Percentiles rank a stretch among this genome's conserved stretches.
Conservation (phyloP, 2,888 invertebrate species). For the Philereme transversata region DNA sequence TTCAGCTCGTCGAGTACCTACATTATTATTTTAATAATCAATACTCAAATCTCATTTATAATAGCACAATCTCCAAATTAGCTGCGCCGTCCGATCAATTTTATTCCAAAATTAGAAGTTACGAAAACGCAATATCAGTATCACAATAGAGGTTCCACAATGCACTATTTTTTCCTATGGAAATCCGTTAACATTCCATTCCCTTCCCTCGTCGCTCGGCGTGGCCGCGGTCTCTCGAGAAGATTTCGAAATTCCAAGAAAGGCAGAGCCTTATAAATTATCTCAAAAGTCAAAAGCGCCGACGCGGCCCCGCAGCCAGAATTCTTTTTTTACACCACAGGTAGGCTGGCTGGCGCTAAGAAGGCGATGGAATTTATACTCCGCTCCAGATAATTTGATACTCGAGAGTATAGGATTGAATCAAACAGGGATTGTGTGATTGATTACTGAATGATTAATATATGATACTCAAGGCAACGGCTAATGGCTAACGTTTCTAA, state of each 20-base stretch:
- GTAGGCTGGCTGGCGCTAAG: constrained; percentile 81
- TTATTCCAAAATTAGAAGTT: constrained; percentile 55
- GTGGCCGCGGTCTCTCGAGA: constrained; percentile 64
- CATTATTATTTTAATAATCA: not conserved
- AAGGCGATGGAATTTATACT: constrained; percentile 77
- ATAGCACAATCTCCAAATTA: constrained; percentile 2
- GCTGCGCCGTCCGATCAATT: constrained; percentile 38
- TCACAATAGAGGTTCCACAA: constrained; percentile 61
- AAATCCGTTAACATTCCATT: constrained; percentile 82
- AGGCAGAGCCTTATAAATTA: constrained; percentile 83
- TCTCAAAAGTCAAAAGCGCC: constrained; percentile 84
- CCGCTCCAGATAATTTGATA: constrained; percentile 52
- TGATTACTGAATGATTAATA: no score
- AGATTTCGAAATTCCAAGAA: constrained; percentile 83
- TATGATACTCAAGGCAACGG: no score
- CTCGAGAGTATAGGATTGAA: constrained; percentile 35
- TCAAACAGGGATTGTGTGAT: no score
- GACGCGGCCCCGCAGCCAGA: constrained; percentile 79
- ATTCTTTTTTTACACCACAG: constrained; percentile 81
- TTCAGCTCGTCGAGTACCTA: not conserved
- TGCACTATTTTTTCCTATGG: constrained; percentile 72
- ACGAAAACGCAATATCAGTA: constrained; percentile 55
- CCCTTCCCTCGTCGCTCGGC: constrained; percentile 63
- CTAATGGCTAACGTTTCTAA: no score
- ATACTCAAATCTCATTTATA: not conserved